Evolutionary conservation across 2,888 invertebrate species (phyloP).

Genomic region (Coleophora flavipennella): DNA sequence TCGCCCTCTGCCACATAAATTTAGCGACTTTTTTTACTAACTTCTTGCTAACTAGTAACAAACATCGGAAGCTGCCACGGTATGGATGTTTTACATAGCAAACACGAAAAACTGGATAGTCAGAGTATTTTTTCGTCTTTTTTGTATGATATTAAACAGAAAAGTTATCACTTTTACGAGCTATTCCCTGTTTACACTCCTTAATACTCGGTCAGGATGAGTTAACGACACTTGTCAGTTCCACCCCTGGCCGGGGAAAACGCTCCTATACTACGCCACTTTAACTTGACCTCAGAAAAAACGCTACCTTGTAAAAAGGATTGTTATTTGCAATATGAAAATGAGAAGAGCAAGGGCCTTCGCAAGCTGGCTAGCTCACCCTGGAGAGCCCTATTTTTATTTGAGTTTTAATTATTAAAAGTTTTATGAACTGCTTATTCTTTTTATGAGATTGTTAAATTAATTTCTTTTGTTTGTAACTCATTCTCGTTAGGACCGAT

Average conservation of each 20-base stretch:
- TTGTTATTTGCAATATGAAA: conserved; percentile 1
- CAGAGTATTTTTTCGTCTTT: not conserved
- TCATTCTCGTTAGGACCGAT: conserved; percentile 35
- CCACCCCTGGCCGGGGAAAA: conserved; percentile 44
- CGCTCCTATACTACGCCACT: conserved; percentile 29
- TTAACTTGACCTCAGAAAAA: conserved; percentile 27
- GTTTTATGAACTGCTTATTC: conserved; percentile 70
- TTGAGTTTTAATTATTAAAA: conserved; percentile 70
- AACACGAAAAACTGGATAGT: no score
- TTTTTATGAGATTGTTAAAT: conserved; percentile 68
- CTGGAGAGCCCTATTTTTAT: conserved; percentile 57
- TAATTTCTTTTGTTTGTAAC: conserved; percentile 68
- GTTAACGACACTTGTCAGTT: conserved; percentile 66
- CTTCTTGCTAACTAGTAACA: no score
- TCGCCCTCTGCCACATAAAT: no score
- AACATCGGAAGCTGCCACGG: no score
- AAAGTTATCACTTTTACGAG: conserved; percentile 48
- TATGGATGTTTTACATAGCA: no score
- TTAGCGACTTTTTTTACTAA: no score
- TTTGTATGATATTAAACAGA: conserved; percentile 30
- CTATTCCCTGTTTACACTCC: conserved; percentile 55
- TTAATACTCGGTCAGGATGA: conserved; percentile 53
- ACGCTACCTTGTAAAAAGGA: not conserved
- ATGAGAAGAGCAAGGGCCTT: conserved; percentile 20
- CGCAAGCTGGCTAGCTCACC: conserved; percentile 28